Evolutionary conservation across 2,888 invertebrate species (phyloP), one percentile per base, ranked within the genome.

Genomic region (Parelbella ahira): DNA sequence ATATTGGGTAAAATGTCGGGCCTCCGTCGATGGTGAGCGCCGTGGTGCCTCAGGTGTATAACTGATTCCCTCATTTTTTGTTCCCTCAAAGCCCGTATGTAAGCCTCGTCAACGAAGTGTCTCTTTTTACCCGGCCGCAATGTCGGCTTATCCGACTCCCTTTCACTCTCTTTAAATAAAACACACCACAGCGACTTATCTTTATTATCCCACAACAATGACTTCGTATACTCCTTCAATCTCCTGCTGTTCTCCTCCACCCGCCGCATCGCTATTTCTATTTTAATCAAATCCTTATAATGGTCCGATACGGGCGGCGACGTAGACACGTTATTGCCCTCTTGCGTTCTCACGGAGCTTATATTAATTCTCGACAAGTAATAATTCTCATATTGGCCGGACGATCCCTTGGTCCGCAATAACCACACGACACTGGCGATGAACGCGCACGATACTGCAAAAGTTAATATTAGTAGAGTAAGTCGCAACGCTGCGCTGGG

Each of bases 301-400:
- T 86, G 83, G 61, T 84, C 84, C 49, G 81, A 67, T 50, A 72
- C 65, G 19, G 79, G 67, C 45, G 73, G 64, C 48, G 74, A 58
- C 50, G 64, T 47, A 37, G 79, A 68, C 41, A 73, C 69, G 53
- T 67, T 75, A 62, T 72, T 75, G 54, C 63, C 73, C 50, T 68
- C 70, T 56, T 61, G 54, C 15, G 53, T 64, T 56, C 68, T 75
- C 56, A 64, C 68, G 42, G 68, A 58, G 69, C 77, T 87, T 78
- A 86, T 82, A 84, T 87, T 87, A 83, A 87, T 84, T 78, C 86
- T 79, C 80, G 87, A 84, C 77, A 87, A 77, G 81, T 87, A 86
- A 76, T 86, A 87, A 76, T 82, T 87, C 64, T 87, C 87, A 83
- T 86, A 83, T 71, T 84, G 80, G 62, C 73, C 64, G 47, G 71